Percentiles rank a stretch among this genome's conserved stretches.
Evolutionary conservation across 1,140 invertebrate genomes (phyloP).

Genomic region (Drosophila insularis): DNA sequence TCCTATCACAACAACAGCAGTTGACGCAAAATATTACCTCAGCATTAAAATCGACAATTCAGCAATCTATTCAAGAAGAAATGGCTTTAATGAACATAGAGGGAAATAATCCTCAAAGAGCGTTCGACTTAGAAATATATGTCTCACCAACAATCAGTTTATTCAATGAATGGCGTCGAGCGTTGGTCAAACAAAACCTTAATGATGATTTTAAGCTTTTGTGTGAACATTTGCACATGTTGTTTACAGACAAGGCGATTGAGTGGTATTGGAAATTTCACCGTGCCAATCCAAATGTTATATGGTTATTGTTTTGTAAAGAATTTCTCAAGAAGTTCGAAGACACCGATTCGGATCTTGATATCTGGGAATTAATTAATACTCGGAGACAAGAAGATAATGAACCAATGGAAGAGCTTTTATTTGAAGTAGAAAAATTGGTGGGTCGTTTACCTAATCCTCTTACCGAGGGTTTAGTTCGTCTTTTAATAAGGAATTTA

Average conservation of each 20-base stretch:
- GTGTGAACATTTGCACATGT: constrained; percentile 12
- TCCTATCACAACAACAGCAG: constrained; percentile 1
- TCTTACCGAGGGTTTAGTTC: constrained; percentile 5
- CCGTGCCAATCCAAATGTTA: background rate
- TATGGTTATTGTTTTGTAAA: constrained; percentile 5
- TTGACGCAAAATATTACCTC: background rate
- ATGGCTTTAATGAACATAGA: background rate
- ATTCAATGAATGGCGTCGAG: too few relatives aligned
- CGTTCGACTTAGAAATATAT: too few relatives aligned
- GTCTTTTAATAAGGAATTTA: background rate
- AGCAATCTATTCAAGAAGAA: background rate
- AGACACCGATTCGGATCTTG: background rate
- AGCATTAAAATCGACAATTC: background rate
- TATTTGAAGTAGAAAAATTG: background rate
- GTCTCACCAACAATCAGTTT: too few relatives aligned
- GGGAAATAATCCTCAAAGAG: background rate
- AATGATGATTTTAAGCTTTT: constrained; percentile 5
- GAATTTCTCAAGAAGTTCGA: constrained; percentile 14
- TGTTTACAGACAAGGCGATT: constrained; percentile 7
- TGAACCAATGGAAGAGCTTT: constrained; percentile 6
- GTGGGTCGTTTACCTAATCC: background rate
- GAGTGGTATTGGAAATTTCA: constrained; percentile 32
- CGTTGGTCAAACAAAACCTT: too few relatives aligned
- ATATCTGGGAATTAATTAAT: background rate
- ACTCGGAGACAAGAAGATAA: background rate